Percentiles rank a stretch among this genome's conserved stretches.
Conservation (phyloP, 2,888 invertebrate genomes). For the Gonocerus acuteangulatus region DNA sequence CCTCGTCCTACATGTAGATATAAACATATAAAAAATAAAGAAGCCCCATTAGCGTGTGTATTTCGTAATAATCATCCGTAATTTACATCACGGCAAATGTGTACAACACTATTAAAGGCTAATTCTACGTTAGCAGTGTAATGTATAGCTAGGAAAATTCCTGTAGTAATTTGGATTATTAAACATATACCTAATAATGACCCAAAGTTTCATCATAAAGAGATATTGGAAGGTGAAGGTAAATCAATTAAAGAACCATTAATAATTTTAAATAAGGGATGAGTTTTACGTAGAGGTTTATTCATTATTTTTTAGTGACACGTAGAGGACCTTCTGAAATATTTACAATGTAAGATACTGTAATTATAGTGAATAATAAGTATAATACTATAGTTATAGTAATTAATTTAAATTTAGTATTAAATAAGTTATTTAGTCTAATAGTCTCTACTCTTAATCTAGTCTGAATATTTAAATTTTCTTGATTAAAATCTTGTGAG, state of each 20-base stretch:
- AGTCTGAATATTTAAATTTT: too few species aligned
- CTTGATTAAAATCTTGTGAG: background rate
- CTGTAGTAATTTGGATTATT: conserved; percentile 59
- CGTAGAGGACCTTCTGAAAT: conserved; percentile 42
- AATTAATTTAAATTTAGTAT: background rate
- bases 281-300: conserved; percentile 39
- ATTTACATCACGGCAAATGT: conserved; percentile 63
- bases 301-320: conserved; percentile 36
- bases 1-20: conserved; percentile 23
- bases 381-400: too few species aligned
- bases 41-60: conserved; percentile 63
- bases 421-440: background rate
- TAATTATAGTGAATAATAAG: too few species aligned
- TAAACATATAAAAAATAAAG: conserved; percentile 56
- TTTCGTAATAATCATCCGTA: conserved; percentile 58
- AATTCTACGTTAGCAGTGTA: conserved; percentile 55
- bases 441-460: background rate
- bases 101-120: conserved; percentile 59
- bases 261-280: conserved; percentile 49
- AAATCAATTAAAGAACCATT: conserved; percentile 54
- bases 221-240: conserved; percentile 56
- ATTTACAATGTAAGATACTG: too few species aligned
- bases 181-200: conserved; percentile 56
- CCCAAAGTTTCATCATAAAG: conserved; percentile 61
- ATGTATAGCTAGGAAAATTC: conserved; percentile 62